These are phyloP conservation scores for Microctenopoma stevenorrisi DNA, from an alignment of 2,797 vertebrate species.

Conservation along the genomic window DNA sequence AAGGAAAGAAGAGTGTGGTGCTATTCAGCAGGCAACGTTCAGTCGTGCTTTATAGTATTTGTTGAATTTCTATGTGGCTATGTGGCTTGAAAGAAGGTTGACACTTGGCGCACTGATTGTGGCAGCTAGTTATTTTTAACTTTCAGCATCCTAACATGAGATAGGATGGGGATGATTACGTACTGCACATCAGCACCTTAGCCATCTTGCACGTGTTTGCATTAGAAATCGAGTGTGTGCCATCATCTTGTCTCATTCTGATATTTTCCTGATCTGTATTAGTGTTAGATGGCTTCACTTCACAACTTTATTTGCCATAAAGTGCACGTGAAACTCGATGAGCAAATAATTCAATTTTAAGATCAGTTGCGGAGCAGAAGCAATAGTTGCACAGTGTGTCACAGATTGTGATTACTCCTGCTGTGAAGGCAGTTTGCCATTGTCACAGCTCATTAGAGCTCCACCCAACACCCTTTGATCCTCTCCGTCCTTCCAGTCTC, in stretches of 20 bases:
- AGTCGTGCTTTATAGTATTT: neutral
- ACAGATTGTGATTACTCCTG: conserved; percentile 45
- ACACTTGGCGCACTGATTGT: too few relatives aligned
- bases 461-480: conserved; percentile 51
- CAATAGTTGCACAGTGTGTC: conserved; percentile 39
- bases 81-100: too few relatives aligned
- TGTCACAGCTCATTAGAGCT: conserved; percentile 54
- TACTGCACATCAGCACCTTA: too few relatives aligned
- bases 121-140: too few relatives aligned
- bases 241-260: too few relatives aligned
- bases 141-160: too few relatives aligned
- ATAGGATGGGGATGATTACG: too few relatives aligned
- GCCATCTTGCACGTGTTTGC: neutral
- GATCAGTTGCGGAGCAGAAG: conserved; percentile 20
- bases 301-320: neutral
- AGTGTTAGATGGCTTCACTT: neutral
- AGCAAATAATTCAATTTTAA: conserved; percentile 48
- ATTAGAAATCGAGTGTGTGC: neutral
- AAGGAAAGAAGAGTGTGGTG: too few relatives aligned
- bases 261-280: neutral
- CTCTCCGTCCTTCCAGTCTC: conserved; percentile 5
- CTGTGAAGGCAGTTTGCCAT: conserved; percentile 38
- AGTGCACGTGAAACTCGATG: conserved; percentile 4
- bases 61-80: too few relatives aligned
- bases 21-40: neutral